These are phyloP conservation scores for Garrulus glandarius DNA, from an alignment of 2,797 vertebrate species.

Conservation along the genomic window DNA sequence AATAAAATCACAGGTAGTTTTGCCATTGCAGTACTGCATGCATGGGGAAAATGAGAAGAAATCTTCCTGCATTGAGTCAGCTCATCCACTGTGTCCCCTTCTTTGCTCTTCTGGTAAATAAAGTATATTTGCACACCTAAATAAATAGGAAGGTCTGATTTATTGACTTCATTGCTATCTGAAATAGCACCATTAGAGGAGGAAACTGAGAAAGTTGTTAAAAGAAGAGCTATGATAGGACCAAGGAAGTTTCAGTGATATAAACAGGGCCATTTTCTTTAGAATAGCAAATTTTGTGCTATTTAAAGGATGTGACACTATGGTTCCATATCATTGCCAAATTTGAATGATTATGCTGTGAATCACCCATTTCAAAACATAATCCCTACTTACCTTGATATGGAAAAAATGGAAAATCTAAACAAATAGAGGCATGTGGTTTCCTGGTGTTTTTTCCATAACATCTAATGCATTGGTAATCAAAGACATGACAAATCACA, in stretches of 20 bases:
- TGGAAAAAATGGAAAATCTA: constrained; percentile 17
- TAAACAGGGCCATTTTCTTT: not conserved
- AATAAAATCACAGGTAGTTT: not conserved
- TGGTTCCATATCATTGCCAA: not conserved
- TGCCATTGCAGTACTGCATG: not conserved
- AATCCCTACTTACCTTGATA: constrained; percentile 19
- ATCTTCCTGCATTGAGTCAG: not conserved
- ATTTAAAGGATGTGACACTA: not conserved
- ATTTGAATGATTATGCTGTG: not conserved
- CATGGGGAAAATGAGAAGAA: not conserved
- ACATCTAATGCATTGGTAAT: not conserved
- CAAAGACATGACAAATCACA: not conserved
- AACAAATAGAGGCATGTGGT: not conserved
- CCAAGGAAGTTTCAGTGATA: not conserved
- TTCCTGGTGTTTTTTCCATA: constrained; percentile 7
- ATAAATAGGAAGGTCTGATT: not conserved
- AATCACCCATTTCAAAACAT: constrained; percentile 29
- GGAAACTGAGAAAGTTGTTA: not conserved
- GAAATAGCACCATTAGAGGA: not conserved
- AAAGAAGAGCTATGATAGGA: not conserved
- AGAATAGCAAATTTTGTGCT: not conserved
- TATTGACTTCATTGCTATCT: not conserved
- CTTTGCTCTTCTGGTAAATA: not conserved
- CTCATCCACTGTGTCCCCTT: not conserved
- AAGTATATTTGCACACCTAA: not conserved